A percentile compares a stretch with the other conserved stretches of the same genome.
Conservation (phyloP, 2,888 invertebrate genomes). For the Tipula confusa region DNA sequence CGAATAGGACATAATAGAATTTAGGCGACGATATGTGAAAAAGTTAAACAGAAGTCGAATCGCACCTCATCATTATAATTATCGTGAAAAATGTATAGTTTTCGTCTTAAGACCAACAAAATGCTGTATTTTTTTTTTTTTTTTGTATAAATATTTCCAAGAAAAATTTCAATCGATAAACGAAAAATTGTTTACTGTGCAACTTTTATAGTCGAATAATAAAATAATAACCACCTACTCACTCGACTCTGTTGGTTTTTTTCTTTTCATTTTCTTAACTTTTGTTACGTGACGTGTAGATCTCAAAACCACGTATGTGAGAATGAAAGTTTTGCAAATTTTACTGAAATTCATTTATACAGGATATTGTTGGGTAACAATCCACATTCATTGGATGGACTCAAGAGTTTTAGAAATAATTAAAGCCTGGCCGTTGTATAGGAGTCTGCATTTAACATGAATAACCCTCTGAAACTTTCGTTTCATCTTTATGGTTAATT, state of each 20-base stretch:
- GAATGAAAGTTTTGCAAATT: no score
- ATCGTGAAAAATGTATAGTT: not conserved
- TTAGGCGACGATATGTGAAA: not conserved
- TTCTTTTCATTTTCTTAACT: not conserved
- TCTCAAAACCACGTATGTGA: no score
- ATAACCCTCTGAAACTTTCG: no score
- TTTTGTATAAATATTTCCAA: not conserved
- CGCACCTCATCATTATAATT: not conserved
- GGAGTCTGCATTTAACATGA: no score
- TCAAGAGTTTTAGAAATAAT: no score
- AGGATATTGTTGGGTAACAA: no score
- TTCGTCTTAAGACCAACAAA: not conserved
- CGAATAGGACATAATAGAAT: no score
- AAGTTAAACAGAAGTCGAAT: not conserved
- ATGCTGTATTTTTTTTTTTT: not conserved
- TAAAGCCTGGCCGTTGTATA: no score
- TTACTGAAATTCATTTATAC: no score
- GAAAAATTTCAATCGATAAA: constrained; percentile 15
- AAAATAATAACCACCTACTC: not conserved
- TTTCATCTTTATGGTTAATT: no score
- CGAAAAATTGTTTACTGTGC: constrained; percentile 9
- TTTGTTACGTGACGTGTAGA: not conserved
- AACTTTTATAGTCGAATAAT: not conserved
- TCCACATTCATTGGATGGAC: no score
- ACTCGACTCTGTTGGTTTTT: not conserved